Conservation (phyloP, 2,888 invertebrate species). For the Psococerastis gibbosa region DNA sequence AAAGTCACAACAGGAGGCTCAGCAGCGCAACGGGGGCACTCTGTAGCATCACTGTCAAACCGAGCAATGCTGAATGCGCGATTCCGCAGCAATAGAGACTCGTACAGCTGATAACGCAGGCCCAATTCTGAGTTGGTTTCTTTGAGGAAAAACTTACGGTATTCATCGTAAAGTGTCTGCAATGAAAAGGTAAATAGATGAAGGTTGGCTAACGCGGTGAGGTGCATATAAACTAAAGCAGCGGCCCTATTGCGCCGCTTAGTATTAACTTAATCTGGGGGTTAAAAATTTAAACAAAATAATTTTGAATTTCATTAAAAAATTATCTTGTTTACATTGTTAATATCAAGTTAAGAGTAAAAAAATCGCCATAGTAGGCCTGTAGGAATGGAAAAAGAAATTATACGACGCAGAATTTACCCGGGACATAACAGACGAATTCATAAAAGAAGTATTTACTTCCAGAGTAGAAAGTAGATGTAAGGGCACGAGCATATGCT, state of each 20-base stretch:
- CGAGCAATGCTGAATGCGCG: not conserved
- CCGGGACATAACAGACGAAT: not conserved
- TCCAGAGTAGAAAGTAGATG: no score
- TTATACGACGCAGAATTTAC: not conserved
- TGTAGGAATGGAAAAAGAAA: not conserved
- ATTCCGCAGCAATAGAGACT: not conserved
- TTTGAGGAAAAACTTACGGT: constrained; percentile 2
- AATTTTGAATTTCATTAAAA: no score
- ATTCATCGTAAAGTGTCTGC: constrained; percentile 4
- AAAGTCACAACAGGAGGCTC: no score
- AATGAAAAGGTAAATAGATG: no score
- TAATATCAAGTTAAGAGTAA: no score
- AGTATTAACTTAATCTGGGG: no score
- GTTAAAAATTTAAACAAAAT: no score
- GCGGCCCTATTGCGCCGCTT: no score
- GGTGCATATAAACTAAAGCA: no score
- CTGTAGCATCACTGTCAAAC: not conserved
- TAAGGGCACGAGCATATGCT: not conserved
- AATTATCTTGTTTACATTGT: no score
- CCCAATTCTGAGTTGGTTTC: constrained; percentile 7
- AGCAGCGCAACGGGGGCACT: constrained; percentile 1
- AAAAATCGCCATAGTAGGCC: no score
- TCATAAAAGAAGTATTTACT: not conserved
- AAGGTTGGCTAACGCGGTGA: no score
- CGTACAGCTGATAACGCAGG: not conserved